phyloP scores from a whole-genome alignment of 2,888 invertebrate species.

The Sphaeridia pumilis region DNA sequence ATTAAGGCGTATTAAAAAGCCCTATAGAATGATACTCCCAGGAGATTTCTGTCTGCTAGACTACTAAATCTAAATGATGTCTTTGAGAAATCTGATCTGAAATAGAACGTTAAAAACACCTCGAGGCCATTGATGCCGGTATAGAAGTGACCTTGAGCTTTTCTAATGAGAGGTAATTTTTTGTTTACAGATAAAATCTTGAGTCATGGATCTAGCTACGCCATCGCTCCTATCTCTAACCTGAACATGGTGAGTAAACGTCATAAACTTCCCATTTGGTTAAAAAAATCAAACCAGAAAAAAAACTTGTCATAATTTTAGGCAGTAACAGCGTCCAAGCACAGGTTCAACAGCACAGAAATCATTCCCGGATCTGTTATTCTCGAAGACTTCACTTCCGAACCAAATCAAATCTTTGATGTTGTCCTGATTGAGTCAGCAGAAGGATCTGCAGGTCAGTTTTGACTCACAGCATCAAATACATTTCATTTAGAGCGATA shows the following conservation, averaged over 20 bases:
- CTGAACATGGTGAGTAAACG: not conserved
- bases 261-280: no score
- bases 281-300: not conserved
- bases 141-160: not conserved
- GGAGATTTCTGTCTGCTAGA: not conserved
- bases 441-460: no score
- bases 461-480: no score
- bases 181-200: not conserved
- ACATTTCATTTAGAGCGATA: no score
- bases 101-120: no score
- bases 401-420: constrained; percentile 5
- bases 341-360: not conserved
- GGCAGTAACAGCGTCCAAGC: constrained; percentile 4
- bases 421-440: not conserved
- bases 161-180: not conserved
- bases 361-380: constrained; percentile 3
- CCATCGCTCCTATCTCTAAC: not conserved
- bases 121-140: no score
- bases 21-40: no score
- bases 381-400: constrained; percentile 2
- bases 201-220: not conserved
- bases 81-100: not conserved
- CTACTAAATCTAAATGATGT: not conserved
- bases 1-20: no score
- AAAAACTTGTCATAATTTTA: not conserved